Percentiles rank a stretch among this genome's conserved stretches.
Evolutionary conservation across 2,797 vertebrate genomes (phyloP).

Genomic region (Tamandua tetradactyla): DNA sequence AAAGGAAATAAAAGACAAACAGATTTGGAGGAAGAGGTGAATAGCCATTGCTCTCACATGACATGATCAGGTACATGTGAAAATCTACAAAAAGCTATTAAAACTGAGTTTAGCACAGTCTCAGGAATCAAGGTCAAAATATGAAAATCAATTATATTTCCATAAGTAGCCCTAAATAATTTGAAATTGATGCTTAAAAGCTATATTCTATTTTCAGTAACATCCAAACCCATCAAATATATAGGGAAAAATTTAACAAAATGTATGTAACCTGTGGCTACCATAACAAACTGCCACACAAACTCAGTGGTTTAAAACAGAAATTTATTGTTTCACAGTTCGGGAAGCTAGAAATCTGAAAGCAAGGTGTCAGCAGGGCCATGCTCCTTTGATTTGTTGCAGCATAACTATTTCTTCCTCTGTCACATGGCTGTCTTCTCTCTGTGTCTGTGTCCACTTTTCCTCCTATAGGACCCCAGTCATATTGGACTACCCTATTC

Average conservation of each 20-base stretch:
- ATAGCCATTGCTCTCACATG: neutral
- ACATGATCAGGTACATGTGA: neutral
- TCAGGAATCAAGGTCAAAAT: neutral
- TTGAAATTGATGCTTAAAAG: conserved; percentile 15
- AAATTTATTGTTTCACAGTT: no score
- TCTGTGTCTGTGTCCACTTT: no score
- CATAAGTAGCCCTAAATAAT: neutral
- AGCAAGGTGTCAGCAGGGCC: no score
- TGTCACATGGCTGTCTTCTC: no score
- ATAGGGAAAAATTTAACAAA: neutral
- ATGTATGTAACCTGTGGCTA: neutral
- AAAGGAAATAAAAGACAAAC: neutral
- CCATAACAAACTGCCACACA: no score
- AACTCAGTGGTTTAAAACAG: no score
- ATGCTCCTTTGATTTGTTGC: no score
- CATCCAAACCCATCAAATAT: neutral
- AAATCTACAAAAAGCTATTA: neutral
- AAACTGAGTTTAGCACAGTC: neutral
- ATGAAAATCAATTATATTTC: no score
- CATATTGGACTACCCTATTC: no score
- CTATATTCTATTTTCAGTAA: neutral
- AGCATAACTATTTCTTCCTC: no score
- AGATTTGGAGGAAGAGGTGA: neutral
- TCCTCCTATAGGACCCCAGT: no score
- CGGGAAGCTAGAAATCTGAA: no score